Evolutionary conservation across 2,797 vertebrate species (phyloP), one percentile per base, ranked within the genome.

Genomic region (Alcedo quadribrachys): DNA sequence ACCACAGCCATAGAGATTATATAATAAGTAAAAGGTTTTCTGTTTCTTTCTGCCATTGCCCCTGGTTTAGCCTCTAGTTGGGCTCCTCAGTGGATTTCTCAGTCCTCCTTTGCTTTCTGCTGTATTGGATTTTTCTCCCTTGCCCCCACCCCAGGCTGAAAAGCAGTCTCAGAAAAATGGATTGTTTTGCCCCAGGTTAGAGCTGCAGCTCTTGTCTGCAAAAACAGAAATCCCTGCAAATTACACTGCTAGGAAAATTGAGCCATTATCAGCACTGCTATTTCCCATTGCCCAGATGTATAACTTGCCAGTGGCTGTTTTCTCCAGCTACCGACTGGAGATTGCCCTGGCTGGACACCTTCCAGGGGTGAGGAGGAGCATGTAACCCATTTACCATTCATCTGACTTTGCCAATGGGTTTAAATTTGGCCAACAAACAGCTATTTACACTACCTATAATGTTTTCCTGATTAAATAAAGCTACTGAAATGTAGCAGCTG

Each of bases 161-260:
- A 87, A 85, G 28, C 57, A 50, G 27, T 8, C 57, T 70, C 68
- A 70, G 61, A 50, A 77, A 71, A 92, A 80, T 20, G n/a, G 37
- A 14, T 50, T 70, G 27, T 71, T 92, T 92, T 71, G 54, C 79
- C 35, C 21, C 46, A 46, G 75, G 78, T 73, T 77, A 87, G 61
- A 89, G 33, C 42, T 65, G 68, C 78, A 73, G 53, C 30, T 94
- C n/a, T 86, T 9, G 5, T 67, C 65, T 77, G 37, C 81, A 91
- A 65, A 61, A 89, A 68, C 11, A 87, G 71, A 93, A 85, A 74
- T 57, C 33, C 15, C 57, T 73, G 57, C 46, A 85, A 86, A 88
- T 80, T 62, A 33, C 51, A 11, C 25, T 37, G 37, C 33, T 54
- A 50, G 62, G 65, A 63, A 92, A 60, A 28, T 9, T 5, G 24